Evolutionary conservation across 2,113 vertebrate genomes (phyloP).

Genomic region (Solenodon paradoxus): DNA sequence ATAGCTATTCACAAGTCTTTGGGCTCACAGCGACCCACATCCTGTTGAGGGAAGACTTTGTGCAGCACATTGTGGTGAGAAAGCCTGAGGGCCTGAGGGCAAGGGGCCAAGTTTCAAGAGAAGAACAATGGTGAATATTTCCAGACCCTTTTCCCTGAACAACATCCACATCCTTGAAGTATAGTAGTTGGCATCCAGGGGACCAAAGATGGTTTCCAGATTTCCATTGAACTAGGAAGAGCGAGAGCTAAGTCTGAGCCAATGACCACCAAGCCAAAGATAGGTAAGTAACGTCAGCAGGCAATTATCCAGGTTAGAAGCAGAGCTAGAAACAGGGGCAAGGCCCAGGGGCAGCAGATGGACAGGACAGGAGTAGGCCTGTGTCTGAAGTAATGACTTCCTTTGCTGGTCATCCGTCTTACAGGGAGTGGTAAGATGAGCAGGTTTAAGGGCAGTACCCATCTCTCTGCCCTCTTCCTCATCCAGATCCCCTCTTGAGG

Average conservation of each 20-base stretch:
- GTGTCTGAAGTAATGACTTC: background rate
- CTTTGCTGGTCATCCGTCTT: background rate
- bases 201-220: background rate
- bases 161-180: background rate
- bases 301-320: background rate
- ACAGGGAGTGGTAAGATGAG: background rate
- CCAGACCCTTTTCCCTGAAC: background rate
- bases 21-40: background rate
- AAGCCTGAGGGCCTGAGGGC: background rate
- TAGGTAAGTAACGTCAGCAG: background rate
- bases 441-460: background rate
- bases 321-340: background rate
- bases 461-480: background rate
- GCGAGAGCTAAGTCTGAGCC: background rate
- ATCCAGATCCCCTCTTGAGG: background rate
- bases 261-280: background rate
- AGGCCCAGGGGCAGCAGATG: background rate
- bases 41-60: background rate
- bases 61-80: background rate
- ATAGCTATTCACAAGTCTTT: conserved; percentile 13
- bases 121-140: background rate
- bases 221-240: background rate
- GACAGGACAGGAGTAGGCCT: background rate
- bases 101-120: background rate
- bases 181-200: background rate